phyloP scores from a whole-genome alignment of 2,113 vertebrate species.

The Phaethon lepturus region DNA sequence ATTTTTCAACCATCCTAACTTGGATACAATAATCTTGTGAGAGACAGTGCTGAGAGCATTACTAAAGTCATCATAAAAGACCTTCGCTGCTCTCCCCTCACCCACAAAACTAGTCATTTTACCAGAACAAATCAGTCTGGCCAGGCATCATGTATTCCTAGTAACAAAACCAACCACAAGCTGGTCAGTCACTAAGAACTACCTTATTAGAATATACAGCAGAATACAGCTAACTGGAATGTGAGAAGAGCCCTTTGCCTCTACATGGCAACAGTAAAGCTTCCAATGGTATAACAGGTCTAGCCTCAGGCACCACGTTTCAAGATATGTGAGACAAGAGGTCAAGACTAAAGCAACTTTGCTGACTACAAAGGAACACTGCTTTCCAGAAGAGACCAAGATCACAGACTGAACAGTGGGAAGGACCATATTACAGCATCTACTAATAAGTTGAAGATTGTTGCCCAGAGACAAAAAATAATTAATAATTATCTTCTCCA shows the following conservation, averaged over 20 bases:
- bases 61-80: not conserved
- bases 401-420: not conserved
- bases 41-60: not conserved
- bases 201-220: not conserved
- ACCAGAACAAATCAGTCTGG: not conserved
- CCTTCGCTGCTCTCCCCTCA: not conserved
- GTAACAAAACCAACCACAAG: not conserved
- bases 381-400: not conserved
- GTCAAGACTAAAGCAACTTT: not conserved
- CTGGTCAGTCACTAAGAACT: not conserved
- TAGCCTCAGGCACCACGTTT: not conserved
- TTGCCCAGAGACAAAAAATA: not conserved
- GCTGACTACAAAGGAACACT: not conserved
- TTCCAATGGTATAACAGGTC: not conserved
- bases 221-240: not conserved
- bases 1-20: not conserved
- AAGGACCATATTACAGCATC: not conserved
- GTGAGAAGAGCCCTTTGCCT: not conserved
- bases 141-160: not conserved
- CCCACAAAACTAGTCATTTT: not conserved
- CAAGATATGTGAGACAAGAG: accelerated
- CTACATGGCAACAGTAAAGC: not conserved
- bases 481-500: not conserved
- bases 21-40: not conserved
- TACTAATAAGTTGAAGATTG: not conserved